Evolutionary conservation across 2,797 vertebrate genomes (phyloP).

Genomic region (Smutsia temminckii): DNA sequence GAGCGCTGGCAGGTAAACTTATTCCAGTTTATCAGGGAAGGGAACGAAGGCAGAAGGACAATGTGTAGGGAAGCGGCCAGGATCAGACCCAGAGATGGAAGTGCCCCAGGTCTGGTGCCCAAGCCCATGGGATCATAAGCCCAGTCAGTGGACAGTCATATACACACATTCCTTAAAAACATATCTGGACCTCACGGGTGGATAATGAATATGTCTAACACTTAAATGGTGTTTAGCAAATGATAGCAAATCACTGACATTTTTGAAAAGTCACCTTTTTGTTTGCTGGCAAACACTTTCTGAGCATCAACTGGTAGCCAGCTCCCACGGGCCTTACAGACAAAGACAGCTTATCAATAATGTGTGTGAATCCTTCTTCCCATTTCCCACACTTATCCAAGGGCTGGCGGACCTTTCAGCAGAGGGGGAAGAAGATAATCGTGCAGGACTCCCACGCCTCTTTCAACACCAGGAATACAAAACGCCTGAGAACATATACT

Average conservation of each 20-base stretch:
- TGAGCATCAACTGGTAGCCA: rapidly evolving
- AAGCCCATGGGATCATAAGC: rapidly evolving
- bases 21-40: slow-evolving; percentile 7
- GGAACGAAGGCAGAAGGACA: neutral
- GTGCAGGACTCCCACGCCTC: neutral
- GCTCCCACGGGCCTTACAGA: rapidly evolving
- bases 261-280: neutral
- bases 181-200: rapidly evolving
- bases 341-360: neutral
- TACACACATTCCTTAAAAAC: rapidly evolving
- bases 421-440: neutral
- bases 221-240: neutral
- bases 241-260: neutral
- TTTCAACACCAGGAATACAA: neutral
- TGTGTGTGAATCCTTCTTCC: neutral
- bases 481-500: slow-evolving; percentile 20
- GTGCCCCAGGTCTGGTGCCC: rapidly evolving
- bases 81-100: neutral
- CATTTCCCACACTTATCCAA: neutral
- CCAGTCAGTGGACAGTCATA: rapidly evolving
- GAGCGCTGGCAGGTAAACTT: slow-evolving; percentile 64
- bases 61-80: neutral
- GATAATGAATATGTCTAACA: rapidly evolving
- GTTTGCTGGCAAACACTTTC: neutral
- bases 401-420: neutral